phyloP scores from a whole-genome alignment of 53 echinoderm and acorn worm species.

The Crossaster papposus region DNA sequence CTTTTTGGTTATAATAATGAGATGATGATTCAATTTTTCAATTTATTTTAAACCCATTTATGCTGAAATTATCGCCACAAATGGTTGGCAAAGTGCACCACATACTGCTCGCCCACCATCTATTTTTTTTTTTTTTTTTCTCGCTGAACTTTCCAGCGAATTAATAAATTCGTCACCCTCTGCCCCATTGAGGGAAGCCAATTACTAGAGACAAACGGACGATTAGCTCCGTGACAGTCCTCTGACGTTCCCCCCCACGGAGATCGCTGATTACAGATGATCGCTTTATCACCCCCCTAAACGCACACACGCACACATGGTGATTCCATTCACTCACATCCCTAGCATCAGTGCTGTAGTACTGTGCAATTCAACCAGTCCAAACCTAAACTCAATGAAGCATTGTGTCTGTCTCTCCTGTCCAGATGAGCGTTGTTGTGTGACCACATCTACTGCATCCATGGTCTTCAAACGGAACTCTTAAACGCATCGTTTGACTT shows the following conservation, averaged over 20 bases:
- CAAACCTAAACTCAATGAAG: conserved; percentile 7
- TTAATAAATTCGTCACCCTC: conserved; percentile 37
- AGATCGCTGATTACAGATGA: not conserved
- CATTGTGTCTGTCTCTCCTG: not conserved
- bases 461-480: not conserved
- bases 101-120: not conserved
- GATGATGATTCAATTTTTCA: not conserved
- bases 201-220: conserved; percentile 34
- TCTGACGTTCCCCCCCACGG: not conserved
- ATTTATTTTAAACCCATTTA: not conserved
- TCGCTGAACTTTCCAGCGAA: not conserved
- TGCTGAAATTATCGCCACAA: not conserved
- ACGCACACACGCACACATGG: not conserved
- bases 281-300: not conserved
- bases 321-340: conserved; percentile 13
- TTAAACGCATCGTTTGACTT: not conserved
- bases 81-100: conserved; percentile 15
- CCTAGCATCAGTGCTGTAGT: not conserved
- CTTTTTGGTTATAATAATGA: not conserved
- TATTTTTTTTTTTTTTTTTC: not conserved
- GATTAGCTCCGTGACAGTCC: conserved; percentile 37
- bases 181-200: conserved; percentile 36
- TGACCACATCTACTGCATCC: not conserved
- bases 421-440: not conserved
- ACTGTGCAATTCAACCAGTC: too few species aligned